phyloP scores from a whole-genome alignment of 2,797 vertebrate genomes.

The Cichlasoma orientale region DNA sequence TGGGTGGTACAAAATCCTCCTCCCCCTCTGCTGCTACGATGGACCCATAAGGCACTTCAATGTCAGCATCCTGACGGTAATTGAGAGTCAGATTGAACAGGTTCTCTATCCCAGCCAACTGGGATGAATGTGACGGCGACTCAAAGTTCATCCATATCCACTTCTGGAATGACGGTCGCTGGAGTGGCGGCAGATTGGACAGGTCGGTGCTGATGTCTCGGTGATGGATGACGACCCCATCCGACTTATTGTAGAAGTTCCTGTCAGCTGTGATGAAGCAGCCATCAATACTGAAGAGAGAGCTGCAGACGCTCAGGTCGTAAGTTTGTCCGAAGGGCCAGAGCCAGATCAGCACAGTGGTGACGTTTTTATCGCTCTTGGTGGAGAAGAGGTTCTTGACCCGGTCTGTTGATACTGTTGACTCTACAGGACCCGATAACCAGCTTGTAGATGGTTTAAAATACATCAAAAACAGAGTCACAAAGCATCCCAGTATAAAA shows the following conservation, averaged over 20 bases:
- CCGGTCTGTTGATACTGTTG: slow-evolving; percentile 88
- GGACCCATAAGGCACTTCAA: slow-evolving; percentile 97
- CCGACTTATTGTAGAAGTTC: slow-evolving; percentile 91
- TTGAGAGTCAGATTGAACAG: slow-evolving; percentile 96
- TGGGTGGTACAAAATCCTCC: slow-evolving; percentile 89
- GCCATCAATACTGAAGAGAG: slow-evolving; percentile 92
- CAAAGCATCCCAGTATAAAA: slow-evolving; percentile 93
- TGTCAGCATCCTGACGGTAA: slow-evolving; percentile 96
- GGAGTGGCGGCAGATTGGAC: slow-evolving; percentile 90
- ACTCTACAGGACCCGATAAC: slow-evolving; percentile 92
- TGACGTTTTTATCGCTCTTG: slow-evolving; percentile 90
- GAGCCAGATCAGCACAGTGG: slow-evolving; percentile 93
- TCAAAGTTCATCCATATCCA: slow-evolving; percentile 99
- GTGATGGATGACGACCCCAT: slow-evolving; percentile 95
- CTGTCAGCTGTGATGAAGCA: slow-evolving; percentile 94
- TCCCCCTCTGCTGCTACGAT: slow-evolving; percentile 86
- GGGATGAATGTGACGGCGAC: slow-evolving; percentile 94
- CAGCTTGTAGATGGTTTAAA: slow-evolving; percentile 96
- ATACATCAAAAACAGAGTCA: slow-evolving; percentile 96
- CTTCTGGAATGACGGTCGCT: slow-evolving; percentile 93
- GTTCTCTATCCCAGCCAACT: slow-evolving; percentile 91
- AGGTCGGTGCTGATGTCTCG: slow-evolving; percentile 93
- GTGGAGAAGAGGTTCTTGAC: slow-evolving; percentile 91
- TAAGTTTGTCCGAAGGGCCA: slow-evolving; percentile 97
- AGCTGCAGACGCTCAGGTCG: slow-evolving; percentile 90